Base-by-base conservation (phyloP, 2,888 invertebrate species). In the Platycnemis pennipes region DNA sequence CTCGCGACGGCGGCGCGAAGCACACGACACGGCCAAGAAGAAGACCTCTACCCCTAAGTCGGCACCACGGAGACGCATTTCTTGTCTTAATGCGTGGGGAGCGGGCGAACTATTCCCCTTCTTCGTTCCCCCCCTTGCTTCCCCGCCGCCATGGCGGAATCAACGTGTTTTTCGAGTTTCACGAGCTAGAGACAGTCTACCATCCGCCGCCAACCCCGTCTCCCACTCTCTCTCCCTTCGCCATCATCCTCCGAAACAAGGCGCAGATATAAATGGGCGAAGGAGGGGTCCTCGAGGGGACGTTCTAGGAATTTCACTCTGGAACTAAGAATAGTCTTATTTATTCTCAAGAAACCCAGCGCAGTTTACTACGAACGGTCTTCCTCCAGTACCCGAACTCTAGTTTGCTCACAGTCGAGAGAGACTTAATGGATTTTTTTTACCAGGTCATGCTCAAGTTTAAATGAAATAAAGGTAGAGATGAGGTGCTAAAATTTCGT, bases 141-240 rank as follows among this genome's bases (percentile, higher is more conserved):
- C 16, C 37, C 77, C 37, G 31, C 77, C 77, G 16, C 37, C 77
- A 26, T 37, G 37, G 77, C 77, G 37, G 77, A 77, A 77, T 77
- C 16, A 77, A 77, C 77, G 77, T 77, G 77, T 77, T 77, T 77
- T 77, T 77, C 77, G 37, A 77, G 77, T 77, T 77, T 77, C 77
- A 77, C 77, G 77, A 77, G 77, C 31, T 37, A 77, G 37, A 37
- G 77, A 77, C 77, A 1, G 8, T 37, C 69, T 31, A 7, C 69
- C 16, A 77, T 77, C 77, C 77, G 37, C 77, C 77, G 8, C 77
- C 77, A 5, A 37, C 37, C 77, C 77, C 31, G 13, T 26, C 63
- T 7, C 63, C 5, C 63, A 22, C 1, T n/a, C 5, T 46, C 46
- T 46, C n/a, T n/a, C n/a, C n/a, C 49, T 49, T 49, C 19, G 49